Evolutionary conservation across 2,888 invertebrate genomes (phyloP), one percentile per base, ranked within the genome.

Genomic region (Limnephilus lunatus): DNA sequence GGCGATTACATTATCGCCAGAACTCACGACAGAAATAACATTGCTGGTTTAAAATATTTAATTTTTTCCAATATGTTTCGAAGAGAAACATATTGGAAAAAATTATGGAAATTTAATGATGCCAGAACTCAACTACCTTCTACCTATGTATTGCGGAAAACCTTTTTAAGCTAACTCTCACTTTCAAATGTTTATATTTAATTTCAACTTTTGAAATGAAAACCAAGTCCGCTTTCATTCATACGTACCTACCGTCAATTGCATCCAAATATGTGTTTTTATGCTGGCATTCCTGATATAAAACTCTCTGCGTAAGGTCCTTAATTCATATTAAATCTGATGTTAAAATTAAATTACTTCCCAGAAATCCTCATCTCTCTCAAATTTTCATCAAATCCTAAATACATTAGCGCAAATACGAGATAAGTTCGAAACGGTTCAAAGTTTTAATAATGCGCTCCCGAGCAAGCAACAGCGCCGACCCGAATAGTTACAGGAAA

Each of bases 351-450:
- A 15, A 68, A 19, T 68, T 68, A 68, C 53, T 68, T 19, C 53
- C 53, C 7, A 68, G 53, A 68, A 19, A 19, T 68, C 25, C 19
- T 25, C 19, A 68, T 68, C 19, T 25, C 25, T 25, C 53, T 68
- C 25, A 68, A 68, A 68, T 68, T 14, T 68, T 25, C 68, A 9
- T 48, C 48, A 68, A 25, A 25, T 68, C 68, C 68, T 9, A 68
- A 68, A 68, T 68, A 68, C 7, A n/a, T 25, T 25, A 68, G 9
- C 25, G 68, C 68, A 86, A 86, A 39, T 44, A 30, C 11, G 11
- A 86, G 48, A 32, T 86, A 48, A 86, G 86, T 86, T 86, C n/a
- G 85, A 48, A 86, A n/a, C 86, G 86, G 86, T 44, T 68, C 15
- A 83, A 35, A 83, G 83, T 83, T 83, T 83, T 83, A 19, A 83